Base-by-base conservation (phyloP, 2,888 invertebrate genomes). In the Drosophila eohydei region DNA sequence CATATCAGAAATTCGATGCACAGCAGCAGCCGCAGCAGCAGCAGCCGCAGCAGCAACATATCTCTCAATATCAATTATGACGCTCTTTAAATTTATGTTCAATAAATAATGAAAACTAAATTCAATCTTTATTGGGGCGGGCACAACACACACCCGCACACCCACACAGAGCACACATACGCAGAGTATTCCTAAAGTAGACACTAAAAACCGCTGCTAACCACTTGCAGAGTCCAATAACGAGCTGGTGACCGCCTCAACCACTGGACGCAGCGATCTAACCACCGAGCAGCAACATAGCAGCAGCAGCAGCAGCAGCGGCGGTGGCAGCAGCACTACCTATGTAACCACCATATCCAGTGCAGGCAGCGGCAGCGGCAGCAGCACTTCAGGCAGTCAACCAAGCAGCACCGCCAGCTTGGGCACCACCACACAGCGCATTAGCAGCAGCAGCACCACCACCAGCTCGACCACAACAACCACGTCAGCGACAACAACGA, bases 201-300 rank as follows among this genome's bases (percentile, higher is more conserved):
- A 78, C 66, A 86, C 59, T 75, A 71, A 75, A 78, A 70, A 71
- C 56, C 57, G 77, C 70, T 70, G 81, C 81, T 71, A 73, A 59
- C 76, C 80, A 74, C 67, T 90, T 91, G 70, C 90, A 91, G 91
- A 92, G 78, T 64, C 84, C 56, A 90, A 89, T 75, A 90, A 89
- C 69, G 87, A 92, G 66, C 66, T 89, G 80, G 76, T 84, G 43
- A 87, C 84, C 48, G 74, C 84, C 26, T 74, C 87, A 14, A 91
- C 92, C 64, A 90, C 90, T 4, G 92, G 91, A 32, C 83, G 83
- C 74, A 85, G 80, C 52, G 81, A 87, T 38, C 58, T 82, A 34
- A 94, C 94, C 0, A 94, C 94, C 1, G 94, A 94, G 80, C 94
- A 94, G 58, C 92, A 92, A 48, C 94, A 94, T 30, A 91, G 91